Evolutionary conservation across 2,888 invertebrate genomes (phyloP).

Genomic region (Synergus laeviventris): DNA sequence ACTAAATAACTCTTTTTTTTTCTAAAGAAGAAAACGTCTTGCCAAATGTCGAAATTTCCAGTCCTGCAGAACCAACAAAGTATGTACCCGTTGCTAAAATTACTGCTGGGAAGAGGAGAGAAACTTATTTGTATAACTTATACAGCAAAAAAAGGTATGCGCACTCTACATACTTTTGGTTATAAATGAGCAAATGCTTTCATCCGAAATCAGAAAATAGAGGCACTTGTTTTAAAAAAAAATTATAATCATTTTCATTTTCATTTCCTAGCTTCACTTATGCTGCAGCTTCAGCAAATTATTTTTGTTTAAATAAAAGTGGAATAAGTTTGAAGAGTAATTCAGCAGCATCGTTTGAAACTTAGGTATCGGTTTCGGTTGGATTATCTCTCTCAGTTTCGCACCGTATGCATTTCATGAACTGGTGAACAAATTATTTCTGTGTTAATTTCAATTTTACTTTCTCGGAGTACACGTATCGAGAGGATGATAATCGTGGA

Average conservation of each 20-base stretch:
- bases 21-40: not conserved
- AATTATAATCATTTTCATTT: no score
- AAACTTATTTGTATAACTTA: not conserved
- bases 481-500: conserved; percentile 3
- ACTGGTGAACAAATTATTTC: not conserved
- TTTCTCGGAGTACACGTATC: conserved; percentile 11
- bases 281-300: not conserved
- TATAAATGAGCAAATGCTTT: not conserved
- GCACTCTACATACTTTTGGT: not conserved
- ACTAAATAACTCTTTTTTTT: not conserved
- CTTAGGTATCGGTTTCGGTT: conserved; percentile 11
- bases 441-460: conserved; percentile 17
- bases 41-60: not conserved
- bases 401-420: conserved; percentile 25
- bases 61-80: not conserved
- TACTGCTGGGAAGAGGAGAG: not conserved
- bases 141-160: not conserved
- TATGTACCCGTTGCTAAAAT: not conserved
- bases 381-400: not conserved
- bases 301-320: not conserved
- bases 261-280: not conserved
- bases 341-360: not conserved
- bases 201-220: not conserved
- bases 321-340: not conserved
- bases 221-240: not conserved